Conservation (phyloP, 2,888 invertebrate genomes). For the Heliconius sara region DNA sequence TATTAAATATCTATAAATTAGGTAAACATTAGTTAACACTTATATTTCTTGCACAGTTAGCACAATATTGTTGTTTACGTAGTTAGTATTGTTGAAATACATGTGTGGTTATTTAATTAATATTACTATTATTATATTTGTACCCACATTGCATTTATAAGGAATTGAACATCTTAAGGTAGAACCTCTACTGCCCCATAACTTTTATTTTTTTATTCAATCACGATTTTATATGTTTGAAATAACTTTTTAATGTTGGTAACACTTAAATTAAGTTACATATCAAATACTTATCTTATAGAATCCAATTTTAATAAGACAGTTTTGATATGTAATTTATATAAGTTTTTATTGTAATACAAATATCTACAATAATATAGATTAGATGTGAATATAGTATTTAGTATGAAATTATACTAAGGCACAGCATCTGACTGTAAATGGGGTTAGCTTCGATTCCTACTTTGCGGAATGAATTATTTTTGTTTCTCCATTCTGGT, state of each 20-base stretch:
- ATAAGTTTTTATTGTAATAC: slow-evolving; percentile 1
- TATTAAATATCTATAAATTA: slow-evolving; percentile 55
- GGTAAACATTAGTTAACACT: slow-evolving; percentile 54
- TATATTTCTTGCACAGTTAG: slow-evolving; percentile 69
- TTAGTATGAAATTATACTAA: not conserved
- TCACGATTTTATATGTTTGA: slow-evolving; percentile 4
- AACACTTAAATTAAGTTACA: slow-evolving; percentile 9
- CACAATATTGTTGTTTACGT: slow-evolving; percentile 66
- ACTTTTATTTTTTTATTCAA: not conserved
- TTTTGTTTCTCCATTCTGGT: too few relatives aligned
- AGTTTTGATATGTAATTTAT: slow-evolving; percentile 22
- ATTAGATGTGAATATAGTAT: slow-evolving; percentile 28
- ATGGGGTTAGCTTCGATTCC: too few relatives aligned
- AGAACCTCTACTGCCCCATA: slow-evolving; percentile 34
- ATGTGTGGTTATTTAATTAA: slow-evolving; percentile 47
- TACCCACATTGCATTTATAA: slow-evolving; percentile 35
- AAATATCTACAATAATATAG: slow-evolving; percentile 14
- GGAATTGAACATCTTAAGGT: slow-evolving; percentile 37
- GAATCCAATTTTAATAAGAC: not conserved
- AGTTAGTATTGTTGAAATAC: slow-evolving; percentile 41
- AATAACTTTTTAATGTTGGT: not conserved
- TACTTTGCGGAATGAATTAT: too few relatives aligned
- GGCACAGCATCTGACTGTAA: too few relatives aligned
- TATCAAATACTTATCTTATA: not conserved
- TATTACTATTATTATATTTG: slow-evolving; percentile 29